Evolutionary conservation across 2,113 vertebrate species (phyloP), one percentile per base, ranked within the genome.

Genomic region (Cygnus buccinator): DNA sequence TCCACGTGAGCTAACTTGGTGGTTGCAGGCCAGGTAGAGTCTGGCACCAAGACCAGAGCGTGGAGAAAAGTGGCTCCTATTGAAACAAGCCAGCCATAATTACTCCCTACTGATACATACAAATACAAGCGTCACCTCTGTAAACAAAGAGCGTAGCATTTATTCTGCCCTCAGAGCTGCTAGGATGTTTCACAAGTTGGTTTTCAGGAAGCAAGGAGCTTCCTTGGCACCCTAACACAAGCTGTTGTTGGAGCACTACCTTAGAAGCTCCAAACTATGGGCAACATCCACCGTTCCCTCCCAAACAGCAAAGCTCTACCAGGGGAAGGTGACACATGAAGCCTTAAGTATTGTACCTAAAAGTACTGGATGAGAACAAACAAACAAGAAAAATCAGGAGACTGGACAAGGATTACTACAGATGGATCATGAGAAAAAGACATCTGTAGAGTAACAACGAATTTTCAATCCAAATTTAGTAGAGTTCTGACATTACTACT

Each of bases 31-130:
- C 11, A 65, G 25, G 26, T 21, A 80, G 55, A 37, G n/a, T 31
- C n/a, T 4, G 0, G 50, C 35, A 72, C 44, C n/a, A 71, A 57
- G 57, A 55, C n/a, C 11, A 20, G 13, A 66, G 26, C 0, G 0
- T 9, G 31, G 14, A 50, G 31, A 57, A 93, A 80, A 55, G 52
- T 33, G 90, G 46, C 10, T 88, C 46, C 35, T 35, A 67, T 31
- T 23, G 35, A 71, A 87, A 90, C 12, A 48, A 43, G 73, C 8
- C 59, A 73, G 54, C 9, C 13, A 3, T 37, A 70, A 46, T 1
- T 31, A 19, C 66, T 26, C 2, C 1, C 41, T 52, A 12, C 29
- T 2, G 1, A 35, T 25, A 84, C 17, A 8, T 55, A 48, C 11
- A 43, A 82, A 84, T 29, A 61, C 25, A 82, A 68, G 25, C 5